Conservation (phyloP, 2,113 vertebrate species). For the Gila orcuttii region DNA sequence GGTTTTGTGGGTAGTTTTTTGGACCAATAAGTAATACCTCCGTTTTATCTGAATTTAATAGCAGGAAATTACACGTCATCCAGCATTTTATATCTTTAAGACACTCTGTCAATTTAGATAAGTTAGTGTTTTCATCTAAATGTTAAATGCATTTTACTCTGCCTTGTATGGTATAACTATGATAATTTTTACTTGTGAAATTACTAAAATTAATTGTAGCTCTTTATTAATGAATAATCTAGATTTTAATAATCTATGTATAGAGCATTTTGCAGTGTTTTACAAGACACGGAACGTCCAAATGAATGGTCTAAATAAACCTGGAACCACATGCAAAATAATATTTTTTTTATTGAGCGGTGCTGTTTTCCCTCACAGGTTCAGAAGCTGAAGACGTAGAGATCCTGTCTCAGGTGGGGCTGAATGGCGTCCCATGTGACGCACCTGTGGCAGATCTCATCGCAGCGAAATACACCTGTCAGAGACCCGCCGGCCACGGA, state of each 20-base stretch:
- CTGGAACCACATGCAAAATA: background rate
- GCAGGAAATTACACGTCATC: too few species aligned
- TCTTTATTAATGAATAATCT: background rate
- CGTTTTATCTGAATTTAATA: too few species aligned
- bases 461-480: conserved; percentile 83
- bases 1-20: too few species aligned
- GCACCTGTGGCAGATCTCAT: conserved; percentile 76
- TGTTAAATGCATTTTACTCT: too few species aligned
- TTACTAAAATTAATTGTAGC: background rate
- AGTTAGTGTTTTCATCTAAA: too few species aligned
- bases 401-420: conserved; percentile 82
- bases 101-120: too few species aligned
- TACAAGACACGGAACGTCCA: background rate
- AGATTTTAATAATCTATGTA: too few species aligned
- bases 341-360: background rate
- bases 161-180: too few species aligned
- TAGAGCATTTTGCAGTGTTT: background rate
- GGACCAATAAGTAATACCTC: too few species aligned
- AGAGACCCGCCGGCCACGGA: conserved; percentile 73
- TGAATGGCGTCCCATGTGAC: conserved; percentile 81
- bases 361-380: background rate
- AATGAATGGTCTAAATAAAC: background rate
- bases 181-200: too few species aligned
- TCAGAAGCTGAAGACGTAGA: conserved; percentile 70
- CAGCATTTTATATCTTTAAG: too few species aligned